Evolutionary conservation across 30 jellyfish, hydroid and myxozoan species (phyloP).

Genomic region (Pelagia noctiluca): DNA sequence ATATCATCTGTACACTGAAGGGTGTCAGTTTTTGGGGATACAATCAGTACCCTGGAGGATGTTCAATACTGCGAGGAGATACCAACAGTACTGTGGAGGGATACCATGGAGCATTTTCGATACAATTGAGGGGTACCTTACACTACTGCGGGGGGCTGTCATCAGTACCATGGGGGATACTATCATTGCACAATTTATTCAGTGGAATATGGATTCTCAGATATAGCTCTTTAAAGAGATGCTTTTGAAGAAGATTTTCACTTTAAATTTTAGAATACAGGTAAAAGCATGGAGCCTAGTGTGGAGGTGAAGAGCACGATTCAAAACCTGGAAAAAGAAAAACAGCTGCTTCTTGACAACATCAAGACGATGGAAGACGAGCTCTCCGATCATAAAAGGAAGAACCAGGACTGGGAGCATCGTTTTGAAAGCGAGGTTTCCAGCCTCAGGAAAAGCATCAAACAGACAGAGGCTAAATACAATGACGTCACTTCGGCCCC

Average conservation of each 20-base stretch:
- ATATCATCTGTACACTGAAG: too few relatives aligned
- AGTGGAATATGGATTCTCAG: too few relatives aligned
- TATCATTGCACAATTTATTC: too few relatives aligned
- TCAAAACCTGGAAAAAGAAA: conserved; percentile 49
- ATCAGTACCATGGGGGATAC: too few relatives aligned
- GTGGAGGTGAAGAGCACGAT: conserved; percentile 20
- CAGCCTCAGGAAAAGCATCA: conserved; percentile 50
- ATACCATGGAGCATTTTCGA: too few relatives aligned
- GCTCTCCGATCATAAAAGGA: conserved; percentile 52
- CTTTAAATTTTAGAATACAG: conserved; percentile 8
- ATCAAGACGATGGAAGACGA: conserved; percentile 50
- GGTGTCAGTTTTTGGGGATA: background rate
- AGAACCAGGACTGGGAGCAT: conserved; percentile 66
- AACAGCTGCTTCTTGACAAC: conserved; percentile 28
- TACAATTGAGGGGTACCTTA: too few relatives aligned
- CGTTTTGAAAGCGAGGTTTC: conserved; percentile 66
- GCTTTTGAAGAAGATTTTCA: background rate
- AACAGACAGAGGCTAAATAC: conserved; percentile 75
- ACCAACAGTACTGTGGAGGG: too few relatives aligned
- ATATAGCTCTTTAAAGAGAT: too few relatives aligned
- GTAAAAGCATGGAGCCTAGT: conserved; percentile 25
- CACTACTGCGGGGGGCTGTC: too few relatives aligned
- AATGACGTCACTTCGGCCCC: conserved; percentile 73
- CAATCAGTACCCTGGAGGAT: too few relatives aligned
- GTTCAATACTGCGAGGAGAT: too few relatives aligned